Conservation (phyloP, 2,113 vertebrate species). For the Kryptolebias marmoratus region DNA sequence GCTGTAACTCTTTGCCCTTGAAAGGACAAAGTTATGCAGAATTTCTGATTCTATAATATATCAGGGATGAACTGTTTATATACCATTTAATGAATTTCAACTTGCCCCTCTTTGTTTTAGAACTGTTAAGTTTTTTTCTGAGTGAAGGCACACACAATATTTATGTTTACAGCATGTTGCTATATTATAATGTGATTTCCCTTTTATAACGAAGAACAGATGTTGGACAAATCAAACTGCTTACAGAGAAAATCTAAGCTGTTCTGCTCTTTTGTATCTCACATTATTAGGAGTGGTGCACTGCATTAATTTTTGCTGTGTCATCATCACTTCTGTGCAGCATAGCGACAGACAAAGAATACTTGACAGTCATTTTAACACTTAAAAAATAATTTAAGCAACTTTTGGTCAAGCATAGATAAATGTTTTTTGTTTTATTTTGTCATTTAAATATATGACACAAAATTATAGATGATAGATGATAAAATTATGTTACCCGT, state of each 20-base stretch:
- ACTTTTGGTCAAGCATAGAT: too few species aligned
- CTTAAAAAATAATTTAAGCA: too few species aligned
- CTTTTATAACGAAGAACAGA: not conserved
- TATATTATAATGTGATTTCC: not conserved
- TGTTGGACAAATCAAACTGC: slow-evolving; percentile 4
- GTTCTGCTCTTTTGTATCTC: slow-evolving; percentile 20
- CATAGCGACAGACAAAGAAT: slow-evolving; percentile 46
- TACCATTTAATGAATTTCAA: not conserved
- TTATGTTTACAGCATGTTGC: not conserved
- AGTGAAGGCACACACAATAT: too few species aligned
- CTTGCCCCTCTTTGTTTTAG: not conserved
- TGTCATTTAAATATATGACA: slow-evolving; percentile 1
- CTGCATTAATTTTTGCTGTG: slow-evolving; percentile 58
- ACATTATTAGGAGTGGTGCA: slow-evolving; percentile 27
- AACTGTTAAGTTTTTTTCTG: not conserved
- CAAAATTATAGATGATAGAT: not conserved
- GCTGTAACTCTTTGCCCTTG: not conserved
- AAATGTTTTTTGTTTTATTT: not conserved
- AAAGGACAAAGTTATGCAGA: not conserved
- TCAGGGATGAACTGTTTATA: not conserved
- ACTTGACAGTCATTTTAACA: slow-evolving; percentile 10
- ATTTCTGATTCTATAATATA: not conserved
- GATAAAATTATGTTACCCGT: not conserved
- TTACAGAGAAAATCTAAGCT: slow-evolving; percentile 9
- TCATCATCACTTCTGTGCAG: slow-evolving; percentile 59